Evolutionary conservation across 37 sponge, comb jelly and placozoan species (phyloP), one percentile per base, ranked within the genome.

Genomic region (Geodia barretti): DNA sequence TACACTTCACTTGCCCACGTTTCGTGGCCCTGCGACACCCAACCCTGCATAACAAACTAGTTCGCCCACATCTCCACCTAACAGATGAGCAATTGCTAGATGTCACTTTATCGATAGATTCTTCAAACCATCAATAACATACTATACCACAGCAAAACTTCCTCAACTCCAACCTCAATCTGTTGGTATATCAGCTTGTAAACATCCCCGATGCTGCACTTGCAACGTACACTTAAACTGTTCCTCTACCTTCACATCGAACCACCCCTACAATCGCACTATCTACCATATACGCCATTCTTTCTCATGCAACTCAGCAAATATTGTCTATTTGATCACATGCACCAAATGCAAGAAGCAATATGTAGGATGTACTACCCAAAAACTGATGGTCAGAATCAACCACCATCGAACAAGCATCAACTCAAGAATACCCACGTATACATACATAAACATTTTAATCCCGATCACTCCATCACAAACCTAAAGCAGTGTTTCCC

Each of bases 271-370:
- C 19, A 71, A 34, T 19, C 23, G 31, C 67, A 24, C 5, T 24
- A 1, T 24, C 1, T 70, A 69, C 38, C 69, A 34, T 2, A 69
- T 80, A 2, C 67, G 71, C 69, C 72, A 70, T 28, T 70, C 72
- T 21, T 70, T 80, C 38, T 29, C 61, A 8, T 80, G 81, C 54
- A 58, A 34, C 2, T 80, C 81, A 40, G 2, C 59, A 1, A 80
- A 80, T 31, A 11, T 80, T 24, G 54, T 80, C 60, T 80, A 80
- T 54, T 70, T 80, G 7, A 79, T 79, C 25, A 79, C 79, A 17
- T 79, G 79, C 54, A 39, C 41, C 23, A 79, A 79, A 79, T 80
- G 81, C 62, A 42, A 70, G 26, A 80, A 80, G 40, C 81, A 80
- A 58, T 80, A 80, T 54, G 81, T 80, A 2, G 81, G 81, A 38